Evolutionary conservation across 2,888 invertebrate genomes (phyloP).

Genomic region (Nymphalis c-album): DNA sequence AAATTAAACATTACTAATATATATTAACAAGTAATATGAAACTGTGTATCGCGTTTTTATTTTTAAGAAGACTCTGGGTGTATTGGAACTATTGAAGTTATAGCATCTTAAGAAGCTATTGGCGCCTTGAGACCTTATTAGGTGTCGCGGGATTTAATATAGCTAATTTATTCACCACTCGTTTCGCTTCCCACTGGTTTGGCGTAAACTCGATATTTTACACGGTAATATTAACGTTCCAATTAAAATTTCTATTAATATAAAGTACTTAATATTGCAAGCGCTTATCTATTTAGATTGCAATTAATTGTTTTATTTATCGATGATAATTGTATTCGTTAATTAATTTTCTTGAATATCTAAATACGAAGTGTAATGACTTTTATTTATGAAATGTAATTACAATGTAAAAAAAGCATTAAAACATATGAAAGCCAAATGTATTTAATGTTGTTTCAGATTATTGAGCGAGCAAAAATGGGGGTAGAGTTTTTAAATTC

Average conservation of each 20-base stretch:
- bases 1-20: no score
- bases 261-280: constrained; percentile 21
- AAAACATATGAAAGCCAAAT: no score
- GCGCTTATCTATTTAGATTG: constrained; percentile 2
- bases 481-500: no score
- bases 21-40: neutral
- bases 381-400: neutral
- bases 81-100: neutral
- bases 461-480: no score
- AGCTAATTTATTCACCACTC: constrained; percentile 20
- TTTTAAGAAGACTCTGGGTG: neutral
- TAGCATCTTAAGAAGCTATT: constrained; percentile 1
- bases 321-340: neutral
- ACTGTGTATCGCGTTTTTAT: neutral
- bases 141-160: constrained; percentile 28
- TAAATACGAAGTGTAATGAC: neutral
- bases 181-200: constrained; percentile 33
- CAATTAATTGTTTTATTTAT: constrained; percentile 1
- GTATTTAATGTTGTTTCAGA: no score
- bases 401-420: no score
- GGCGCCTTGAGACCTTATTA: constrained; percentile 29
- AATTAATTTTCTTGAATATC: neutral
- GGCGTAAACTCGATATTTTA: constrained; percentile 37
- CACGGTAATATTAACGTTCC: constrained; percentile 31
- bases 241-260: constrained; percentile 38